These are phyloP conservation scores for Ylistrum balloti DNA, from an alignment of 1,140 invertebrate genomes.

Conservation along the genomic window DNA sequence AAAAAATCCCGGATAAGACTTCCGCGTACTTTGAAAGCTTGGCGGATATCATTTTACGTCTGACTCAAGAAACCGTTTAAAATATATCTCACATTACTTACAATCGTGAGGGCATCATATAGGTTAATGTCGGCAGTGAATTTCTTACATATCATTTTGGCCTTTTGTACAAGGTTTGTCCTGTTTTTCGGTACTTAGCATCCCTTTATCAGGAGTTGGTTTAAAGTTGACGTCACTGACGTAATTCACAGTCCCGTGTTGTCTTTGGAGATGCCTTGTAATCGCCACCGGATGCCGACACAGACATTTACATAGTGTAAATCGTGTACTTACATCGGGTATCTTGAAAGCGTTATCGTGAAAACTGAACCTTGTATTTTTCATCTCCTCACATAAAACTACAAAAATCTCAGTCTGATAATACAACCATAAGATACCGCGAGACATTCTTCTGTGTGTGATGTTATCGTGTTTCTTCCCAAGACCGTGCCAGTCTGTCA, in stretches of 20 bases:
- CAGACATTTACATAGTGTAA: not conserved
- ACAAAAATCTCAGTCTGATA: conserved; percentile 21
- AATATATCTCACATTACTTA: not conserved
- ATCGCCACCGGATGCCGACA: not conserved
- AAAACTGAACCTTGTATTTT: conserved; percentile 29
- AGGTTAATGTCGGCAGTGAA: not conserved
- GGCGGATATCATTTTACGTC: conserved; percentile 18
- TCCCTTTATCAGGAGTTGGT: not conserved
- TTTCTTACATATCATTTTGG: not conserved
- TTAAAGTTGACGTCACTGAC: conserved; percentile 18
- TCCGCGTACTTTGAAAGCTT: not conserved
- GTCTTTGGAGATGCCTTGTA: not conserved
- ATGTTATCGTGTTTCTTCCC: not conserved
- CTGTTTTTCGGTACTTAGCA: not conserved
- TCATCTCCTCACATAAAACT: conserved; percentile 32
- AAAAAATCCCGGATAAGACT: not conserved
- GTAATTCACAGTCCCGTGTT: not conserved
- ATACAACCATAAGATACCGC: not conserved
- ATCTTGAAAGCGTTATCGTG: conserved; percentile 8
- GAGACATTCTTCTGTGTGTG: not conserved
- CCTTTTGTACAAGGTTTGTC: not conserved
- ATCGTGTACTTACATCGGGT: not conserved
- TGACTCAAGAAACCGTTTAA: not conserved
- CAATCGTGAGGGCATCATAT: not conserved
- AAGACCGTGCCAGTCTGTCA: conserved; percentile 19